These are phyloP conservation scores for Pomacea canaliculata DNA, from an alignment of 2,888 invertebrate genomes.

Conservation along the genomic window DNA sequence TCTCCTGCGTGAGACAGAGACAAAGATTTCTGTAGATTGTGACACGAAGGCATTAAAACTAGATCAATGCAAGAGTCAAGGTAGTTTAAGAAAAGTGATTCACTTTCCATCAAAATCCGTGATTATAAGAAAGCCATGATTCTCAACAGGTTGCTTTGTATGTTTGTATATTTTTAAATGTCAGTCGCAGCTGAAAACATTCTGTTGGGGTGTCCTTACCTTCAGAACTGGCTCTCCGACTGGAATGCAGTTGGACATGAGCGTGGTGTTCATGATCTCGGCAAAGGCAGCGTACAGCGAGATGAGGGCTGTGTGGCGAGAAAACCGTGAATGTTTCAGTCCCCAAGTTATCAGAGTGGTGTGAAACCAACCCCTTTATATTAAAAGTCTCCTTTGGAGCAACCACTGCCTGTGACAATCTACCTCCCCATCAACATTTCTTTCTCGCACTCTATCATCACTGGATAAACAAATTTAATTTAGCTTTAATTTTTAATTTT, in stretches of 20 bases:
- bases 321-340: background rate
- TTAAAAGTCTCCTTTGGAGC: no score
- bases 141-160: no score
- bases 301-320: conserved; percentile 29
- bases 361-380: no score
- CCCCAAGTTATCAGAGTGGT: no score
- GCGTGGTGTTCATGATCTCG: conserved; percentile 40
- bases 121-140: no score
- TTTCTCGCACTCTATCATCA: no score
- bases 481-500: no score
- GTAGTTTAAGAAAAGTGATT: background rate
- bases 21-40: background rate
- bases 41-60: background rate
- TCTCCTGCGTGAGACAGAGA: conserved; percentile 24
- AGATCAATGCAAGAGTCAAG: background rate
- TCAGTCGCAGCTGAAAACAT: no score
- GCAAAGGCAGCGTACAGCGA: conserved; percentile 43
- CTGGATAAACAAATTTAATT: no score
- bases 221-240: conserved; percentile 41
- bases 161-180: background rate
- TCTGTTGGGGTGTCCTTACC: conserved; percentile 27
- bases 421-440: no score
- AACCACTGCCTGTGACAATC: no score
- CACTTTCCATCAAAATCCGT: background rate
- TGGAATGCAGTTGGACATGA: conserved; percentile 39